Base-by-base conservation (phyloP, 2,888 invertebrate genomes). In the Pteria penguin region DNA sequence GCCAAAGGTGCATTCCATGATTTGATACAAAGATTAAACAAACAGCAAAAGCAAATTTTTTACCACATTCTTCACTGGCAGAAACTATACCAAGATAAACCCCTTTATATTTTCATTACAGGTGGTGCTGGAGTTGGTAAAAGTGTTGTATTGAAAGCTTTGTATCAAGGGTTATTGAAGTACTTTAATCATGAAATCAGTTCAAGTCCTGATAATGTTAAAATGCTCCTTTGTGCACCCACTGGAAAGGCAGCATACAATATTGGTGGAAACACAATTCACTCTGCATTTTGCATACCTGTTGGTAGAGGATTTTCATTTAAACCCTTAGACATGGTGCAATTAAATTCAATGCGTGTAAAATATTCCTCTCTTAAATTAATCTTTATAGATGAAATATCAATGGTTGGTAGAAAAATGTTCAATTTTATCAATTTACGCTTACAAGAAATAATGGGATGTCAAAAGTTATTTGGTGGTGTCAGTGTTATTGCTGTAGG, bases 121-220 rank as follows among this genome's bases (percentile, higher is more conserved):
- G 78, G 75, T 52, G 72, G 72, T 2, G 82, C 82, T 55, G 83
- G 80, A 54, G 83, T 83, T 14, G 82, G 82, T 8, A 82, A 83
- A 66, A 78, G 62, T 57, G 54, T 75, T 36, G 66, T 83, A 1
- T 22, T 74, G 1, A 62, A 52, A 22, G 57, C 62, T 22, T 24
- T 79, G 2, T 66, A 70, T 70, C 77, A 78, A 70, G 77, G 74
- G 27, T 27, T 78, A 14, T 61, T 32, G 18, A 74, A 74, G 31
- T 70, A 67, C 54, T 69, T 33, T n/a, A 68, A 32, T n/a, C 18
- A 29, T 24, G 33, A 73, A 69, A 60, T 32, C 31, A 70, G 69
- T 45, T 33, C 36, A 63, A 63, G 69, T 55, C 69, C 73, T 33
- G 73, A 76, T 58, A 45, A 69, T 54, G 2, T 61, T 27, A 74